A percentile compares a stretch with the other conserved stretches of the same genome.
These are phyloP conservation scores for Drosophila affinis DNA, from an alignment of 2,888 invertebrate genomes.

Conservation along the genomic window DNA sequence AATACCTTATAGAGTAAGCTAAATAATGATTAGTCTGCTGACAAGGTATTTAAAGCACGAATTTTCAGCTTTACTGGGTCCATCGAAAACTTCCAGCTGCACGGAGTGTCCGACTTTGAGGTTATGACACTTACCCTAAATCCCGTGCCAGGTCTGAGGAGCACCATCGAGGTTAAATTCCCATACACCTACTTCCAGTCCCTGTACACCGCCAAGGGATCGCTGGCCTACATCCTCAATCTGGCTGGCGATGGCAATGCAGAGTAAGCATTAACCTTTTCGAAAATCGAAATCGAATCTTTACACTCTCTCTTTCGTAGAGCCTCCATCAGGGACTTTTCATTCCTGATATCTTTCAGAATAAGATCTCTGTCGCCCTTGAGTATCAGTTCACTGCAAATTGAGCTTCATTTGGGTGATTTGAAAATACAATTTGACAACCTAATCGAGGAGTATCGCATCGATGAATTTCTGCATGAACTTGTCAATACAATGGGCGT, in stretches of 20 bases:
- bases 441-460: conserved; percentile 76
- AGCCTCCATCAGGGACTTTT: conserved; percentile 54
- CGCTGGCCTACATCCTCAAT: conserved; percentile 75
- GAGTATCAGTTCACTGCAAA: conserved; percentile 68
- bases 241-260: conserved; percentile 77
- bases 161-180: conserved; percentile 66
- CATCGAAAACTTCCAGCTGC: conserved; percentile 63
- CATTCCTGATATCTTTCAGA: conserved; percentile 63
- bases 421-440: conserved; percentile 70
- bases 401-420: conserved; percentile 67
- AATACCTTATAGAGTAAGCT: conserved; percentile 73
- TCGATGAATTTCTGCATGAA: conserved; percentile 76
- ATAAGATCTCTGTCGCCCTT: conserved; percentile 56
- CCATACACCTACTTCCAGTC: conserved; percentile 72
- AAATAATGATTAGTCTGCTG: too few relatives aligned
- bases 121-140: conserved; percentile 59
- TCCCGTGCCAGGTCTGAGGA: conserved; percentile 49
- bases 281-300: too few relatives aligned
- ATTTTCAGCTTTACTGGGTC: conserved; percentile 70
- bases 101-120: conserved; percentile 73
- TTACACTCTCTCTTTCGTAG: conserved; percentile 43
- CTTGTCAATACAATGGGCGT: conserved; percentile 79
- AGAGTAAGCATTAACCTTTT: conserved; percentile 61
- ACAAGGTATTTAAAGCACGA: neutral
- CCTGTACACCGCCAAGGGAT: conserved; percentile 79